Evolutionary conservation across 2,797 vertebrate species (phyloP), one percentile per base, ranked within the genome.

Genomic region (Danio jaintianensis): DNA sequence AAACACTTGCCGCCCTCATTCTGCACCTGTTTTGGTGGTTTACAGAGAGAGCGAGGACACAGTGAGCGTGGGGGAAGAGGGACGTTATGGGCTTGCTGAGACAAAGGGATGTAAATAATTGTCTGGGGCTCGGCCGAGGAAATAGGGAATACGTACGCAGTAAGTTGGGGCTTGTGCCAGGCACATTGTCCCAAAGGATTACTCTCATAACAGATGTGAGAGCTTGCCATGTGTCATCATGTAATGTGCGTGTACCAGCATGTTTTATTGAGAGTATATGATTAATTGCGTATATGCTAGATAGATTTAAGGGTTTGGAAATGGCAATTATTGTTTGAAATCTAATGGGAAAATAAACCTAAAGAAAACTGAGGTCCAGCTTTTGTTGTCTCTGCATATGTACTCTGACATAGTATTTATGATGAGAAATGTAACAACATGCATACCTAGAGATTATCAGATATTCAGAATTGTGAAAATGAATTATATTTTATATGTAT

Each of bases 21-120:
- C 64, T 56, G 11, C 58, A 72, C 47, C 53, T 74, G 68, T 78
- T 80, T 72, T 48, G 43, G 45, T 9, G 47, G 11, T 53, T 81
- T 79, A 20, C 6, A 38, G 38, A 52, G 10, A 78, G 15, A 59
- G 50, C 7, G 2, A 73, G 47, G 55, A 38, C 52, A 79, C 13
- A 10, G 43, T 67, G 68, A 62, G 40, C 55, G 79, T 62, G 62
- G 75, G 56, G 64, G 74, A 73, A n/a, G 67, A 67, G 58, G 52
- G 66, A 53, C 10, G 38, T 73, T 68, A 66, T 66, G 42, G 84
- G 62, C 55, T 71, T 58, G 71, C 64, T 78, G 45, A 83, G 77
- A 86, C 87, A 89, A 87, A 87, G 82, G 68, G 84, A 84, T 76
- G 73, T 79, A 86, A 86, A 82, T 85, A 72, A 82, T 38, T 81